Base-by-base conservation (phyloP, 2,113 vertebrate genomes). In the Bujurquina vittata region DNA sequence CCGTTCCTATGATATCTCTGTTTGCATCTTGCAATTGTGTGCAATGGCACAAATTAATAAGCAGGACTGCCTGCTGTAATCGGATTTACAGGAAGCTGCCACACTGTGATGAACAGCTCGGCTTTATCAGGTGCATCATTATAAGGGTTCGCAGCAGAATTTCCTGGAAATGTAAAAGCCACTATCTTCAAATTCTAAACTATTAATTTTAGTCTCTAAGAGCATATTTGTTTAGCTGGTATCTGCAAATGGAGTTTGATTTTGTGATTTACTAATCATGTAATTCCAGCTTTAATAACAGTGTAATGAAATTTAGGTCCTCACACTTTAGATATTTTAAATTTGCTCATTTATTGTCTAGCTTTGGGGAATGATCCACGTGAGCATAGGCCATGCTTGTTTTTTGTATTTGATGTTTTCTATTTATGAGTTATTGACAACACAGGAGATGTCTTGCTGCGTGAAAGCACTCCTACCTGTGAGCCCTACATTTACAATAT, bases 401-500 rank as follows among this genome's bases (percentile, higher is more conserved):
- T 23, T 23, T 55, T 33, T 61, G 3, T 40, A 61, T 75, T 85
- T 88, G 40, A 85, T 86, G 76, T 60, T 86, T 90, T 55, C 81
- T 88, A 85, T 75, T 58, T 85, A 61, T 61, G 75, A 89, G 83
- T 78, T 29, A 80, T 17, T 72, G 67, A 72, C 67, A 72, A 54
- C 65, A 76, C 33, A 57, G 12, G 61, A 18, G 54, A 17, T 17
- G 40, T 75, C n/a, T 55, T 56, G 75, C 65, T 83, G 61, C 49
- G 26, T 72, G 10, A 77, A 65, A 80, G 35, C 84, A 60, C 73
- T 72, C 83, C 43, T 72, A 22, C 73, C 87, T 84, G 77, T 77
- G 75, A 85, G 73, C 77, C 58, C 55, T 65, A 77, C 76, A 85
- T 90, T 82, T 87, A 87, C 87, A 78, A 77, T 87, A 86, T 79